Percentiles rank a stretch among this genome's conserved stretches.
phyloP scores from a whole-genome alignment of 2,797 vertebrate species.

The Rallus crepitans region DNA sequence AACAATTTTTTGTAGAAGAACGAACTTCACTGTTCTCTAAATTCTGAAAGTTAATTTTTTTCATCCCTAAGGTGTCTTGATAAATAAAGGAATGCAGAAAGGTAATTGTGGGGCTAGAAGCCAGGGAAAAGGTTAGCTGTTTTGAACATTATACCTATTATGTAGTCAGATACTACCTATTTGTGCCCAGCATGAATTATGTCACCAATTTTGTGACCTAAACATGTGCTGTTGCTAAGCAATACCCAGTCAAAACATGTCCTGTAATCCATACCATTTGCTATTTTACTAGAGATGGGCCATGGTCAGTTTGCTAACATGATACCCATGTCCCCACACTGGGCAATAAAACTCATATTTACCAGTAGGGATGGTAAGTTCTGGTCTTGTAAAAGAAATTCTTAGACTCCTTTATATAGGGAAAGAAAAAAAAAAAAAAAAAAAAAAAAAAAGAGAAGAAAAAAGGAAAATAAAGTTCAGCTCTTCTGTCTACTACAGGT shows the following conservation, averaged over 20 bases:
- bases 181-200: not conserved
- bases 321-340: not conserved
- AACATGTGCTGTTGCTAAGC: constrained; percentile 25
- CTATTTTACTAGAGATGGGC: not conserved
- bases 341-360: not conserved
- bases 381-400: not conserved
- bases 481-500: not conserved
- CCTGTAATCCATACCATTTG: constrained; percentile 6
- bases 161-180: not conserved
- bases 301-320: not conserved
- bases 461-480: not conserved
- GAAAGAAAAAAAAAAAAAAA: not conserved
- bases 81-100: not conserved
- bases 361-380: not conserved
- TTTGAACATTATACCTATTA: not conserved
- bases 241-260: constrained; percentile 2
- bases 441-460: not conserved
- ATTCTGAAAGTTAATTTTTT: not conserved
- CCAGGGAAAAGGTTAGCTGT: not conserved
- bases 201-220: not conserved
- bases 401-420: not conserved
- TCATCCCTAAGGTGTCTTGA: not conserved
- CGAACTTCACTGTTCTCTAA: not conserved
- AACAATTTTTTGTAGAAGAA: not conserved
- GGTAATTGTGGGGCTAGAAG: not conserved